Evolutionary conservation across 92 coral and sea anemone species (phyloP).

Genomic region (Palythoa grandis): DNA sequence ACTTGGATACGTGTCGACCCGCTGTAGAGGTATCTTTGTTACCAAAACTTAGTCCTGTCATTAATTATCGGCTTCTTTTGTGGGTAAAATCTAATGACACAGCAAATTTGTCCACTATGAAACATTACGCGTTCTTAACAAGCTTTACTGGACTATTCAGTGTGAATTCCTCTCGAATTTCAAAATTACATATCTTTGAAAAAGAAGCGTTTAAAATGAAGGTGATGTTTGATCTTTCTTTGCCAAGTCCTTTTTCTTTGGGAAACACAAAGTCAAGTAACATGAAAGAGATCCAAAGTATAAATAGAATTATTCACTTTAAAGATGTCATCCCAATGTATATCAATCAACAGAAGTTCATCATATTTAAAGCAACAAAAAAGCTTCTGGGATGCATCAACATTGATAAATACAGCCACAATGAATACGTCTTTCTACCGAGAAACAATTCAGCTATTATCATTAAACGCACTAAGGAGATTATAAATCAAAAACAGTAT

Average conservation of each 20-base stretch:
- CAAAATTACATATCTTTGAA: not conserved
- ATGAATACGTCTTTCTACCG: slow-evolving; percentile 46
- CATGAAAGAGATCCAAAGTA: not conserved
- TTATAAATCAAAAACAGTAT: slow-evolving; percentile 28
- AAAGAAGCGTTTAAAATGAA: not conserved
- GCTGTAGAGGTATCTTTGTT: not conserved
- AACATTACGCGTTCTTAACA: not conserved
- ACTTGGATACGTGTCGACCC: slow-evolving; percentile 6
- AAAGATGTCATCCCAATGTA: not conserved
- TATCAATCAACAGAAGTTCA: not conserved
- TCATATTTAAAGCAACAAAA: slow-evolving; percentile 45
- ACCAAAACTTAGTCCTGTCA: not conserved
- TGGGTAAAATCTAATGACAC: slow-evolving; percentile 12
- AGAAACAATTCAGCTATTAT: slow-evolving; percentile 40
- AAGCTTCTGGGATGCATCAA: slow-evolving; percentile 42
- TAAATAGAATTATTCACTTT: slow-evolving; percentile 11
- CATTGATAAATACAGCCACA: slow-evolving; percentile 23
- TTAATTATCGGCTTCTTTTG: not conserved
- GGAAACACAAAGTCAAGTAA: not conserved
- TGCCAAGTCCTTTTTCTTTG: slow-evolving; percentile 12
- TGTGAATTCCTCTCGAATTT: slow-evolving; percentile 5
- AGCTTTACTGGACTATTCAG: not conserved
- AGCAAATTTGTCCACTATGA: not conserved
- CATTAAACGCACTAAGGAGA: slow-evolving; percentile 34
- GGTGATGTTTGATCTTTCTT: not conserved